These are phyloP conservation scores for Trachelipus rathkii DNA, from an alignment of 1,140 invertebrate genomes.

Conservation along the genomic window DNA sequence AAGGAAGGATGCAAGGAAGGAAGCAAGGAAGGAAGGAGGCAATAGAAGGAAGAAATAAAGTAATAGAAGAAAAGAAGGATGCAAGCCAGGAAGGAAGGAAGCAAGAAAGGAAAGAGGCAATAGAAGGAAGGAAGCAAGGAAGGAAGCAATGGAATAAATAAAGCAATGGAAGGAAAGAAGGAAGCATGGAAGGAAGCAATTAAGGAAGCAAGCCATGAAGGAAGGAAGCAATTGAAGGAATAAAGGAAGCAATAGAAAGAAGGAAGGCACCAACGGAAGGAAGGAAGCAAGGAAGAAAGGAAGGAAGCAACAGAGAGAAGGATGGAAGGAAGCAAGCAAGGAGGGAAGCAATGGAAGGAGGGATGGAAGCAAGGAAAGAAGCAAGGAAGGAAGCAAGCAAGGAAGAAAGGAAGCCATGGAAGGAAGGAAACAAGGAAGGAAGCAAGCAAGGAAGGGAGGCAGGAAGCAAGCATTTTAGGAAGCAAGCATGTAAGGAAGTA, in stretches of 20 bases:
- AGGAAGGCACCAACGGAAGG: background rate
- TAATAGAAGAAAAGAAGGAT: background rate
- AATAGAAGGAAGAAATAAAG: too few species aligned
- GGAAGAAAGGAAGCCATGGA: background rate
- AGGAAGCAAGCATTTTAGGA: too few species aligned
- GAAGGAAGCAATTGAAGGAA: background rate
- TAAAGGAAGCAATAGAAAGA: slow-evolving; percentile 1
- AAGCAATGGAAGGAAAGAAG: too few species aligned
- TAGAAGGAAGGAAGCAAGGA: background rate
- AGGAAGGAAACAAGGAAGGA: background rate
- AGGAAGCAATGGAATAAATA: slow-evolving; percentile 7
- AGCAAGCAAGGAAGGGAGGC: background rate
- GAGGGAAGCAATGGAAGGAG: slow-evolving; percentile 1
- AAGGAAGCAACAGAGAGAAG: background rate
- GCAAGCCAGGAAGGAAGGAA: background rate
- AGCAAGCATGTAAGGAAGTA: too few species aligned
- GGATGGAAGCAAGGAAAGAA: background rate
- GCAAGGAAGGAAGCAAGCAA: too few species aligned
- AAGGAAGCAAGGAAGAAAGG: background rate
- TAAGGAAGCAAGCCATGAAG: background rate
- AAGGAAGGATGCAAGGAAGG: background rate
- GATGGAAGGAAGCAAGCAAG: too few species aligned
- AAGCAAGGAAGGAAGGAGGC: background rate
- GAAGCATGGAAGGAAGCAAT: background rate
- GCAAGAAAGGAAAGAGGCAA: too few species aligned